phyloP scores from a whole-genome alignment of 2,113 vertebrate genomes.

The Muntiacus reevesi region DNA sequence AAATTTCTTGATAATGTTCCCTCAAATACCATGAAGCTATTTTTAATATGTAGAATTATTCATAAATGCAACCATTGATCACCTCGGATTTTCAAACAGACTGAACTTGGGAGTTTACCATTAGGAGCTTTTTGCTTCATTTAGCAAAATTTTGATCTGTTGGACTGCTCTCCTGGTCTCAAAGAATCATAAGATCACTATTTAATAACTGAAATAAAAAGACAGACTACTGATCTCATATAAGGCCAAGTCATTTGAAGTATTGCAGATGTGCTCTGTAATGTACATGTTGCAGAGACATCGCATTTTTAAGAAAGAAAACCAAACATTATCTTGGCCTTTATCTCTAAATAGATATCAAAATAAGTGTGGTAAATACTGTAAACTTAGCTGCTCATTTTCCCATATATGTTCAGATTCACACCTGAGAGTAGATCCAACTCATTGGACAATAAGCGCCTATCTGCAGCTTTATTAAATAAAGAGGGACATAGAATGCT shows the following conservation, averaged over 20 bases:
- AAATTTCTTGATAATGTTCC: neutral
- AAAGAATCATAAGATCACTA: neutral
- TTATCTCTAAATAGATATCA: neutral
- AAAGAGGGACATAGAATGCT: neutral
- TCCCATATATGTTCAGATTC: neutral
- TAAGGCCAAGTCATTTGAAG: neutral
- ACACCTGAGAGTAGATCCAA: neutral
- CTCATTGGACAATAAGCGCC: neutral
- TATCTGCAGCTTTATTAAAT: neutral
- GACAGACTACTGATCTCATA: neutral
- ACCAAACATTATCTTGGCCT: neutral
- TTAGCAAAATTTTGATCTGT: neutral
- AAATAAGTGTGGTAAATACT: neutral
- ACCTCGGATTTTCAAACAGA: conserved; percentile 35
- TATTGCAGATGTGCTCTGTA: neutral
- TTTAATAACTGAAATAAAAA: neutral
- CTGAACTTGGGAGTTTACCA: neutral
- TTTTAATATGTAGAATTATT: conserved; percentile 15
- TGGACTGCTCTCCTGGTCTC: neutral
- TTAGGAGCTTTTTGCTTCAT: neutral
- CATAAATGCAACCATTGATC: neutral
- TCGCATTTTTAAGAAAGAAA: neutral
- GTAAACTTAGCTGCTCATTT: neutral
- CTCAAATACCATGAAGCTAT: neutral
- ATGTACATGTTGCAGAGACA: neutral